phyloP scores from a whole-genome alignment of 1,140 invertebrate genomes.

The Papilio glaucus region DNA sequence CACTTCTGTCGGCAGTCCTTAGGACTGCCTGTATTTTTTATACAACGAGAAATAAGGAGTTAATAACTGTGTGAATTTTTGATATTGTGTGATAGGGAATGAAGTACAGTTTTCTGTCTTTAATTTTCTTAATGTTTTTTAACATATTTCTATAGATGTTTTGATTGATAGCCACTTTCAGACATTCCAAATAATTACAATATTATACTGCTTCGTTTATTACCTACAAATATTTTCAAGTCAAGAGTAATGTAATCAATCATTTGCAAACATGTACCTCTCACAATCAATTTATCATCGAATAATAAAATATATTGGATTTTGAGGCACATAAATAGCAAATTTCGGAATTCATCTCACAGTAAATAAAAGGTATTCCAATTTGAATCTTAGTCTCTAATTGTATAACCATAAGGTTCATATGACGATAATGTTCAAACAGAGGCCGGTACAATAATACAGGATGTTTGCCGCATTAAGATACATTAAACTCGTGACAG shows the following conservation, averaged over 20 bases:
- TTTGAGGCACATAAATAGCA: background rate
- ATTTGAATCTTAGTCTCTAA: background rate
- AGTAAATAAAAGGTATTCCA: background rate
- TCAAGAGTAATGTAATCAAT: background rate
- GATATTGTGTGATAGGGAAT: too few relatives aligned
- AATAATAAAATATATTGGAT: background rate
- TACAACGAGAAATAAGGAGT: too few relatives aligned
- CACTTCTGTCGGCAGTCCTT: too few relatives aligned
- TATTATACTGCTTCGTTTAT: too few relatives aligned
- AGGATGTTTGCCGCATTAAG: slow-evolving; percentile 19
- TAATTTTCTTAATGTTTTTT: too few relatives aligned
- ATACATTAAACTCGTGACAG: slow-evolving; percentile 9
- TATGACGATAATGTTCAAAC: background rate
- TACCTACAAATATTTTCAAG: background rate
- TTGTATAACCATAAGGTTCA: background rate
- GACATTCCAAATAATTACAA: too few relatives aligned
- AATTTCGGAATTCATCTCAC: background rate
- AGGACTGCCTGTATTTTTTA: too few relatives aligned
- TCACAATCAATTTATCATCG: background rate
- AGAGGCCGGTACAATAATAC: background rate
- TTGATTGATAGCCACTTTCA: too few relatives aligned
- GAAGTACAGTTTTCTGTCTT: too few relatives aligned
- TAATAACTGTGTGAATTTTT: too few relatives aligned
- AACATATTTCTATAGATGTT: too few relatives aligned
- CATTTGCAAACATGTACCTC: background rate